Evolutionary conservation across 2,113 vertebrate genomes (phyloP).

Genomic region (Monopterus albus): DNA sequence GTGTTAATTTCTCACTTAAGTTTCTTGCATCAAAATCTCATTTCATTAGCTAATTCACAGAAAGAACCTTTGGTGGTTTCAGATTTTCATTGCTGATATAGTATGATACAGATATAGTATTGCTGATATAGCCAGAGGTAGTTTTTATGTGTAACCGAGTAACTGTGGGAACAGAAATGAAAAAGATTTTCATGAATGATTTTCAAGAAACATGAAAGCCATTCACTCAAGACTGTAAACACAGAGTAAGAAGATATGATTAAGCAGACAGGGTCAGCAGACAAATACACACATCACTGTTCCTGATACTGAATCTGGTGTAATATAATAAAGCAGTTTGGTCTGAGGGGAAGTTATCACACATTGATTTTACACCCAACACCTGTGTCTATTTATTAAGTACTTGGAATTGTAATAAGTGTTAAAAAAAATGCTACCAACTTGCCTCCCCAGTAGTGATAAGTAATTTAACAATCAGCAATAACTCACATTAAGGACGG

Average conservation of each 20-base stretch:
- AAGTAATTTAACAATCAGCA: constrained; percentile 17
- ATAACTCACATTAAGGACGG: constrained; percentile 54
- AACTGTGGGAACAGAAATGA: too few relatives aligned
- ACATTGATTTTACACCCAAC: not conserved
- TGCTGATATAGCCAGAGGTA: too few relatives aligned
- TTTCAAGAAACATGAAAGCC: not conserved
- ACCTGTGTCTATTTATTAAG: not conserved
- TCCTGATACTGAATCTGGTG: not conserved
- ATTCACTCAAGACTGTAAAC: not conserved
- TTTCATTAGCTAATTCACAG: too few relatives aligned
- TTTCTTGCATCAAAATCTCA: too few relatives aligned
- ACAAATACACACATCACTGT: constrained; percentile 3
- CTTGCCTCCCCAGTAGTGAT: constrained; percentile 48
- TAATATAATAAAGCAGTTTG: not conserved
- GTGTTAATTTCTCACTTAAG: too few relatives aligned
- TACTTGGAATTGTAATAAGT: not conserved
- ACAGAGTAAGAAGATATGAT: not conserved
- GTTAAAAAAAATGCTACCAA: constrained; percentile 37
- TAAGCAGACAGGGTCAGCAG: not conserved
- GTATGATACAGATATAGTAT: too few relatives aligned
- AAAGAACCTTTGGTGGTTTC: too few relatives aligned
- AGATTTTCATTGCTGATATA: too few relatives aligned
- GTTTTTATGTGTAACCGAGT: too few relatives aligned
- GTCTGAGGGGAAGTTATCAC: not conserved
- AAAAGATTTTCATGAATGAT: too few relatives aligned